Conservation (phyloP, 1,140 invertebrate genomes). For the Diorhabda sublineata region DNA sequence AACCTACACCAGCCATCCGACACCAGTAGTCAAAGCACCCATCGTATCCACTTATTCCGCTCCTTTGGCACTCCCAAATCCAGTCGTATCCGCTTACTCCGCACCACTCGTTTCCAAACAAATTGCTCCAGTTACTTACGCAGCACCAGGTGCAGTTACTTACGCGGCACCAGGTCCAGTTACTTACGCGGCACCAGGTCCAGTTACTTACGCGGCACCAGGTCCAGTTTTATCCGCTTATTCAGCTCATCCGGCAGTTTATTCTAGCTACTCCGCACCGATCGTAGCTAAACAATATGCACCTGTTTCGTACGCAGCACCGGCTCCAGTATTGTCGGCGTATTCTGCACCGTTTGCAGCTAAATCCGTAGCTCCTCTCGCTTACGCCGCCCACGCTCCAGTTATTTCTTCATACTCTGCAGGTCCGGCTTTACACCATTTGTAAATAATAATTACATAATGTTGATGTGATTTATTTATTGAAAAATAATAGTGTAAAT, state of each 20-base stretch:
- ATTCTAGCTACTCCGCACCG: slow-evolving; percentile 37
- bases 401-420: neutral
- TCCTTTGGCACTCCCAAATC: slow-evolving; percentile 15
- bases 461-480: too few relatives aligned
- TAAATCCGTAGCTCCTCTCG: neutral
- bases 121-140: slow-evolving; percentile 44
- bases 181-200: neutral
- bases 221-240: slow-evolving; percentile 45
- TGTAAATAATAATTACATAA: too few relatives aligned
- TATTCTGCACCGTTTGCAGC: slow-evolving; percentile 40
- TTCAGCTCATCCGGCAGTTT: slow-evolving; percentile 46
- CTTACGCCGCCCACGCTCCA: neutral
- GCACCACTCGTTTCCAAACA: slow-evolving; percentile 43
- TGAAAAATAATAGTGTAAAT: too few relatives aligned
- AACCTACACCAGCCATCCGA: slow-evolving; percentile 52
- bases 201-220: slow-evolving; percentile 35
- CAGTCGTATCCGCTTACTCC: slow-evolving; percentile 28
- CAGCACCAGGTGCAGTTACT: slow-evolving; percentile 46
- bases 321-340: slow-evolving; percentile 46
- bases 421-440: too few relatives aligned
- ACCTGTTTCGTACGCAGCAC: slow-evolving; percentile 51
- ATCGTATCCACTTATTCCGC: slow-evolving; percentile 45
- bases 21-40: slow-evolving; percentile 24
- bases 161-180: slow-evolving; percentile 47
- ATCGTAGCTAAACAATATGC: slow-evolving; percentile 36